phyloP scores from a whole-genome alignment of 2,888 invertebrate genomes.

The Apamea anceps region DNA sequence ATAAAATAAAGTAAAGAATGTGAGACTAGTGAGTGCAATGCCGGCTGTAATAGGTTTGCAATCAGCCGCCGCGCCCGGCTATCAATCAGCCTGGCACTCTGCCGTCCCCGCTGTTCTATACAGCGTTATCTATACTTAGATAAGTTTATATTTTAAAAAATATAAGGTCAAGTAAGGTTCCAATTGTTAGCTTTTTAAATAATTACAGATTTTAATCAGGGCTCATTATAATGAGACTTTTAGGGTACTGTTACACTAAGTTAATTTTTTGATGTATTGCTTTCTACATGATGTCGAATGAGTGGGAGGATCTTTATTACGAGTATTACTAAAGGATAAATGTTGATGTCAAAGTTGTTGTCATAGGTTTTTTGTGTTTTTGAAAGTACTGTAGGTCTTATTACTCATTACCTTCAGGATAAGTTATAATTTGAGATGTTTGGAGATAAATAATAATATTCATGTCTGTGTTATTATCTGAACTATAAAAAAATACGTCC shows the following conservation, averaged over 20 bases:
- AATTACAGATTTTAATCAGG: not conserved
- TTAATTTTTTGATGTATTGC: not conserved
- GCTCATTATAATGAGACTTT: not conserved
- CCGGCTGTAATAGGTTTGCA: slow-evolving; percentile 54
- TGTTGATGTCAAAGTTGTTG: not conserved
- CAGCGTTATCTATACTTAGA: slow-evolving; percentile 22
- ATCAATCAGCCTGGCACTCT: slow-evolving; percentile 50
- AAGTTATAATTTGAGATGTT: too few species aligned
- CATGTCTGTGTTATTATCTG: not conserved
- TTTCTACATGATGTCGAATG: not conserved
- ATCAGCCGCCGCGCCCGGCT: slow-evolving; percentile 45
- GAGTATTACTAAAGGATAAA: not conserved
- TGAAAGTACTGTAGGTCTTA: not conserved
- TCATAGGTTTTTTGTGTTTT: not conserved
- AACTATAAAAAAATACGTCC: too few species aligned
- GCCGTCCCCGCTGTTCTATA: slow-evolving; percentile 21
- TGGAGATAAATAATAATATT: not conserved
- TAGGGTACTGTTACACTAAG: not conserved
- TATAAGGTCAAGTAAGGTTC: not conserved
- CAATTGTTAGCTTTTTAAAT: not conserved
- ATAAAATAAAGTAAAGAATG: slow-evolving; percentile 49
- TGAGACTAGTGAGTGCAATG: slow-evolving; percentile 53
- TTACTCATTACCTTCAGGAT: not conserved
- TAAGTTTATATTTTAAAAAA: not conserved
- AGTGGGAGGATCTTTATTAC: not conserved